These are phyloP conservation scores for Xestia rhomboidea DNA, from an alignment of 2,888 invertebrate species.

Conservation along the genomic window DNA sequence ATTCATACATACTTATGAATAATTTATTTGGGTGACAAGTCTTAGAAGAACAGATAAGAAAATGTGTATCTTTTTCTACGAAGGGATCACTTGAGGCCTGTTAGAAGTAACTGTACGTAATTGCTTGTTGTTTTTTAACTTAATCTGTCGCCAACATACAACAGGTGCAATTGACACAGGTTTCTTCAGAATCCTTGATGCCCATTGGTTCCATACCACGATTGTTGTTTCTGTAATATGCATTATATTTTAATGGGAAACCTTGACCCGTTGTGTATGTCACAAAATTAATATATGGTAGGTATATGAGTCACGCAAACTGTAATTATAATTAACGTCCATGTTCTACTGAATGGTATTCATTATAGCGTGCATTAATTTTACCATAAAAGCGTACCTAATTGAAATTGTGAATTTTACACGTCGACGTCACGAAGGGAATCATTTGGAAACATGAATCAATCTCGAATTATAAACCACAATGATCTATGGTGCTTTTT, in stretches of 20 bases:
- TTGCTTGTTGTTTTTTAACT: slow-evolving; percentile 26
- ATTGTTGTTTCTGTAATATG: slow-evolving; percentile 23
- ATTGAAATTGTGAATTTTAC: slow-evolving; percentile 36
- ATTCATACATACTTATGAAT: slow-evolving; percentile 35
- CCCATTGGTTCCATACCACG: slow-evolving; percentile 4
- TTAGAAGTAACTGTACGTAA: slow-evolving; percentile 43
- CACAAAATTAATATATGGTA: slow-evolving; percentile 63
- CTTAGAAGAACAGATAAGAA: slow-evolving; percentile 29
- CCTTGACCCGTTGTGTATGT: slow-evolving; percentile 68
- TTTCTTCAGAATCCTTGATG: slow-evolving; percentile 13
- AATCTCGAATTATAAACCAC: not conserved
- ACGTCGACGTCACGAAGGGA: not conserved
- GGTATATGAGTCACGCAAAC: slow-evolving; percentile 69
- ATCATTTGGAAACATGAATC: slow-evolving; percentile 14
- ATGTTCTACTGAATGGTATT: slow-evolving; percentile 62
- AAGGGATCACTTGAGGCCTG: slow-evolving; percentile 8
- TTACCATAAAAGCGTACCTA: slow-evolving; percentile 46
- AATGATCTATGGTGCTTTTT: not conserved
- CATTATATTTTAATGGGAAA: slow-evolving; percentile 45
- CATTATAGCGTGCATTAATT: slow-evolving; percentile 51
- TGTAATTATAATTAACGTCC: slow-evolving; percentile 71
- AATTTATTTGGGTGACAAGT: slow-evolving; percentile 50
- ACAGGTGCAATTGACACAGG: slow-evolving; percentile 8
- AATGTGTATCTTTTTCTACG: slow-evolving; percentile 25
- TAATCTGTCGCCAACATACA: slow-evolving; percentile 18